These are phyloP conservation scores for Centropus unirufus DNA, from an alignment of 2,113 vertebrate genomes.

Conservation along the genomic window DNA sequence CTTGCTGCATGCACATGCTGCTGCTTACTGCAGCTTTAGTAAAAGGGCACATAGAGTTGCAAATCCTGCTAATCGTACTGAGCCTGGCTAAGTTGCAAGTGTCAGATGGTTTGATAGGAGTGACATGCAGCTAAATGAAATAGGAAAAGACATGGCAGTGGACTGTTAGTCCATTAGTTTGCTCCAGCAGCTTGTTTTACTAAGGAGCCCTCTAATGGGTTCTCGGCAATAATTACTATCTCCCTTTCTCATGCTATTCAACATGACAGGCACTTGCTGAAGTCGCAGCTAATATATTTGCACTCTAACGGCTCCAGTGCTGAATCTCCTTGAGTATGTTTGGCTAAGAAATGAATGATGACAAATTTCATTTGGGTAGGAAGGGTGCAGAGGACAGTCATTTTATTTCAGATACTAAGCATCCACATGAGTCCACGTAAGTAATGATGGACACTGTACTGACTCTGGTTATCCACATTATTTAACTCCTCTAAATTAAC, in stretches of 20 bases:
- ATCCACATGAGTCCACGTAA: constrained; percentile 7
- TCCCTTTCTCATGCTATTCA: constrained; percentile 88
- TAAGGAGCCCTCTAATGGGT: constrained; percentile 97
- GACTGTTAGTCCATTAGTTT: constrained; percentile 96
- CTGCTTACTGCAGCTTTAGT: constrained; percentile 62
- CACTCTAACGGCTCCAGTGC: constrained; percentile 74
- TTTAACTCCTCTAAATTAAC: constrained; percentile 11
- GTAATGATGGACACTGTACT: constrained; percentile 37
- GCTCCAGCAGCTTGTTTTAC: constrained; percentile 87
- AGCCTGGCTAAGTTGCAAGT: constrained; percentile 78
- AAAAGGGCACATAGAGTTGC: constrained; percentile 48
- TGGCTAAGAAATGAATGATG: constrained; percentile 75
- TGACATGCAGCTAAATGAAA: constrained; percentile 85
- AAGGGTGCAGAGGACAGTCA: constrained; percentile 23
- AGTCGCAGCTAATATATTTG: constrained; percentile 86
- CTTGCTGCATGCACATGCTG: constrained; percentile 21
- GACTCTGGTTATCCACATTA: constrained; percentile 2
- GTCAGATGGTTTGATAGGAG: constrained; percentile 84
- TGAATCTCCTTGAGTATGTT: constrained; percentile 74
- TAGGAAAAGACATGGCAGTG: constrained; percentile 81
- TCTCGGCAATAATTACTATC: constrained; percentile 96
- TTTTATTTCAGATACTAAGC: constrained; percentile 60
- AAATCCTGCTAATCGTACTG: constrained; percentile 82
- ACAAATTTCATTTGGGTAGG: constrained; percentile 54
- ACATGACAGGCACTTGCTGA: constrained; percentile 87